Evolutionary conservation across 2,797 vertebrate species (phyloP), one percentile per base, ranked within the genome.

Genomic region (Chelidonichthys spinosus): DNA sequence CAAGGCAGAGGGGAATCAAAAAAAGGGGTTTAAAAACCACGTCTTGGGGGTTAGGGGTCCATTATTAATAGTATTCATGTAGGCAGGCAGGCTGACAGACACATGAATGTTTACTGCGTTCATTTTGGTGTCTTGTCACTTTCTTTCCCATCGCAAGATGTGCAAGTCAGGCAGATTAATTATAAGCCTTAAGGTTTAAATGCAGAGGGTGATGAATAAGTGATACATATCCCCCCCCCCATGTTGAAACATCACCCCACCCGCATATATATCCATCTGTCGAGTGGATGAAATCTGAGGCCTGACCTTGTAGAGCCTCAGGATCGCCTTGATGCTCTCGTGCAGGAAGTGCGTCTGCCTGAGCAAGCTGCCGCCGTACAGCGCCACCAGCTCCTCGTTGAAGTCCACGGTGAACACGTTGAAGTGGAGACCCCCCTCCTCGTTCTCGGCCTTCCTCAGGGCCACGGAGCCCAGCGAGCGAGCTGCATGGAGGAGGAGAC

Each of bases 371-470:
- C 98, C 98, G 2, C 98, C 98, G 7, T 99, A 99, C 2, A 99
- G 78, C 0, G 98, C 98, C 89, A 99, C 98, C 79, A 99, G 90
- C 85, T 99, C 98, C 86, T 99, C 98, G 0, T 98, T 99, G 87
- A 99, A 99, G 91, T 98, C 98, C 78, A 99, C 94, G 0, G 95
- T 98, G 91, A 99, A 99, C 84, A 99, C 96, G 78, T 99, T 96
- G 73, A 99, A 96, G 85, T 99, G 98, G 87, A 96, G 89, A 17
- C 92, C 95, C 66, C 94, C 95, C 46, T 96, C 97, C 78, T 95
- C 81, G 77, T 94, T 95, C 85, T 99, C 97, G 0, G 98, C 97
- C 89, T 99, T 99, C 86, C 98, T 95, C 82, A 99, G 89, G 1
- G 98, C 97, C 79, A 99, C 95, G 0, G 98, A 99, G 70, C 97